phyloP scores from a whole-genome alignment of 2,797 vertebrate genomes.

The Sebastes alutus region DNA sequence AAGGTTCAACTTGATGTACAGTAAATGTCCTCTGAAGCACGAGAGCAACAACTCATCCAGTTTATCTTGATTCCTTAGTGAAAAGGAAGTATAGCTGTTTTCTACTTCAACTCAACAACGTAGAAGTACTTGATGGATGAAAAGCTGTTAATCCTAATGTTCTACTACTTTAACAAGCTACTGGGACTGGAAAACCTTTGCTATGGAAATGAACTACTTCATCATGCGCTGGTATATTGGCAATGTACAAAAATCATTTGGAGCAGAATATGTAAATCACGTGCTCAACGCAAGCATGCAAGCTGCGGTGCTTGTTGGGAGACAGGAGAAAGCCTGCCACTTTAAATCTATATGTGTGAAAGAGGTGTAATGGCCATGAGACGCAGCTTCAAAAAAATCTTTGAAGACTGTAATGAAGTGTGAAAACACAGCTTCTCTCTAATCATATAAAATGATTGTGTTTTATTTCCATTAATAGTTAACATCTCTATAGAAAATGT shows the following conservation, averaged over 20 bases:
- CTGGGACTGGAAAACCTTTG: no score
- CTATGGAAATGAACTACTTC: neutral
- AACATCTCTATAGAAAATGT: neutral
- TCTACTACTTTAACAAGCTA: neutral
- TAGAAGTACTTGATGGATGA: neutral
- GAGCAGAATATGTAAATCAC: neutral
- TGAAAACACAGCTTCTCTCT: neutral
- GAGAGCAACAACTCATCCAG: neutral
- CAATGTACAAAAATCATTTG: neutral
- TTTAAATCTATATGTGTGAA: neutral
- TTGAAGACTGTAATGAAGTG: neutral
- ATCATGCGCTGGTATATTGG: neutral
- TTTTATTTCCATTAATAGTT: neutral
- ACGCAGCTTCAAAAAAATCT: neutral
- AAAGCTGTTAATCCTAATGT: neutral
- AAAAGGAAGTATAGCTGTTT: neutral
- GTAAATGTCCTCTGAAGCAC: neutral
- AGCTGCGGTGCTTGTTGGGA: neutral
- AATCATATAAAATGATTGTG: neutral
- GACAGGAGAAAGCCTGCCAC: neutral
- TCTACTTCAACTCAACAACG: neutral
- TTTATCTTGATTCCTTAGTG: neutral
- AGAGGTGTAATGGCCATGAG: neutral
- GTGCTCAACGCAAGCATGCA: neutral
- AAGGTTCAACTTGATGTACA: neutral